These are phyloP conservation scores for Petroica traversi DNA, from an alignment of 2,113 vertebrate genomes.

Conservation along the genomic window DNA sequence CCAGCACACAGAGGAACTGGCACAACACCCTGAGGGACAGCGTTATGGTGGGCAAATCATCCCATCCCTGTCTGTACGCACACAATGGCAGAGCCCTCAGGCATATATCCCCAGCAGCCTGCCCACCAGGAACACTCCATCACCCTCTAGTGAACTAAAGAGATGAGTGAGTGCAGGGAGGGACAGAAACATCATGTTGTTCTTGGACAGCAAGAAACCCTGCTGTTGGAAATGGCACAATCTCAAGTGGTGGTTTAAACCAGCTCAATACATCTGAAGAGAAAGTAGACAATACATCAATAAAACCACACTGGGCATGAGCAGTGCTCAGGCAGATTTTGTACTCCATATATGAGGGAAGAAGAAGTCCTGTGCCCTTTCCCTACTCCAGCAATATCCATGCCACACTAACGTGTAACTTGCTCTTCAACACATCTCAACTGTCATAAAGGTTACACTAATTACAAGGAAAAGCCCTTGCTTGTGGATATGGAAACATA, in stretches of 20 bases:
- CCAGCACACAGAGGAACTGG: not conserved
- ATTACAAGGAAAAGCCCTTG: not conserved
- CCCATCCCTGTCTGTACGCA: not conserved
- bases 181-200: not conserved
- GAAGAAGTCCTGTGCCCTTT: not conserved
- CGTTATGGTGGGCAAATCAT: rapidly evolving
- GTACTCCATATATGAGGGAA: not conserved
- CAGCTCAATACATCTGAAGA: not conserved
- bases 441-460: not conserved
- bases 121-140: not conserved
- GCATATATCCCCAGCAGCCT: not conserved
- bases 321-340: not conserved
- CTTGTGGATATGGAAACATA: not conserved
- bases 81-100: not conserved
- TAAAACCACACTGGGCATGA: not conserved
- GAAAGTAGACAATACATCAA: not conserved
- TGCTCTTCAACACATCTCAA: not conserved
- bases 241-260: not conserved
- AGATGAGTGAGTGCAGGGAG: not conserved
- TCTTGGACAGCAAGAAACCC: not conserved
- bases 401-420: not conserved
- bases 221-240: not conserved
- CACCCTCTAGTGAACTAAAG: not conserved
- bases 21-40: not conserved
- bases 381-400: not conserved